Conservation (phyloP, 2,797 vertebrate species). For the Argentina silus region DNA sequence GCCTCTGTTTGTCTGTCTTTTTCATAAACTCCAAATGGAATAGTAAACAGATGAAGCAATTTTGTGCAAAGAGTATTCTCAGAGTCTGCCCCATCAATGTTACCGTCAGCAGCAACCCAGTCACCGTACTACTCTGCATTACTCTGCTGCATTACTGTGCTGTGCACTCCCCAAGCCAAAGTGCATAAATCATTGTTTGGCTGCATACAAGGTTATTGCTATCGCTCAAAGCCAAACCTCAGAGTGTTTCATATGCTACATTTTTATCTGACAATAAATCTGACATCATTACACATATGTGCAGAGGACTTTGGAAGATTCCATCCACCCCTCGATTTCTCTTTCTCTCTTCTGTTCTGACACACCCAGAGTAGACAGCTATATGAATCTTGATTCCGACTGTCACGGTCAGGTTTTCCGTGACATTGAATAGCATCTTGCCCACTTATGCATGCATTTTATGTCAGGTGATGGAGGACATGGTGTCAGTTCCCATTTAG, state of each 20-base stretch:
- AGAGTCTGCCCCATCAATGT: conserved; percentile 54
- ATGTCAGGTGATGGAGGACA: conserved; percentile 48
- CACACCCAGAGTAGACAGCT: conserved; percentile 28
- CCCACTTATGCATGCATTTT: conserved; percentile 49
- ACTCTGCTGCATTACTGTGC: conserved; percentile 63
- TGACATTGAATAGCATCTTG: conserved; percentile 64
- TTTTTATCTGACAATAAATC: conserved; percentile 76
- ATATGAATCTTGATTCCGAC: conserved; percentile 49
- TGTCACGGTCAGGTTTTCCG: conserved; percentile 63
- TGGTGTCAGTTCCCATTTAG: conserved; percentile 57
- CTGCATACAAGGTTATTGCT: conserved; percentile 73
- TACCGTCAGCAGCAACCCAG: conserved; percentile 39
- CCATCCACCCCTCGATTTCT: conserved; percentile 33
- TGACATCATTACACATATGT: conserved; percentile 65
- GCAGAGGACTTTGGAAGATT: conserved; percentile 49
- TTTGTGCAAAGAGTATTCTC: conserved; percentile 73
- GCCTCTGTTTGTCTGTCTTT: conserved; percentile 78
- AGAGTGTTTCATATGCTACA: conserved; percentile 64
- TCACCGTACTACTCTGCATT: conserved; percentile 36
- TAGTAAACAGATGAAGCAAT: conserved; percentile 83
- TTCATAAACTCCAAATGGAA: conserved; percentile 80
- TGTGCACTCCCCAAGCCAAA: conserved; percentile 62
- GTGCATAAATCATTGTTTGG: conserved; percentile 78
- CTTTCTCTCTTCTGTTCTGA: conserved; percentile 48
- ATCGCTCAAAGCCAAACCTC: conserved; percentile 73